Conservation (phyloP, 2,113 vertebrate species). For the Callaeas wilsoni region DNA sequence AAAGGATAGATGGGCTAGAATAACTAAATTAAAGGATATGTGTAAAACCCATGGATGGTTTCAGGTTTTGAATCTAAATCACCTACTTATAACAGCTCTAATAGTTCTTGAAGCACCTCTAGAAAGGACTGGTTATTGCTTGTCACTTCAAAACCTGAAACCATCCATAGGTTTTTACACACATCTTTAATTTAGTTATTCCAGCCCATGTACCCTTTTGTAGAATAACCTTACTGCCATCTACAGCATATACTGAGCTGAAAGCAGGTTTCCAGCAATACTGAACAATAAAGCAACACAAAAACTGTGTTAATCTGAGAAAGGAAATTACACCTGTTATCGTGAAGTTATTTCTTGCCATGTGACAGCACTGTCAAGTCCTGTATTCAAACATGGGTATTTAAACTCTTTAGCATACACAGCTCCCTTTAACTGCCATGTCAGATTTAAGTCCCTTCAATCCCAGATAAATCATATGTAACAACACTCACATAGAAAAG, state of each 20-base stretch:
- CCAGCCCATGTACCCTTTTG: neutral
- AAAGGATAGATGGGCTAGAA: neutral
- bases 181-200: neutral
- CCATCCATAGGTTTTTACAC: neutral
- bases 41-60: neutral
- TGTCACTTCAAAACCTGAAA: neutral
- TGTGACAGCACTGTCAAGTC: neutral
- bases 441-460: neutral
- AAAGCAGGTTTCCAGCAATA: neutral
- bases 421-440: neutral
- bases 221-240: constrained; percentile 31
- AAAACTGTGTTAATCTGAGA: neutral
- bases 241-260: constrained; percentile 11
- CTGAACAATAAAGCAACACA: neutral
- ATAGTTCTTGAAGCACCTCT: neutral
- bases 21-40: neutral
- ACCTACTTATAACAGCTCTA: neutral
- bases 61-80: neutral
- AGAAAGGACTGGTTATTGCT: neutral
- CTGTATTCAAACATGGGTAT: neutral
- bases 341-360: neutral
- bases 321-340: neutral
- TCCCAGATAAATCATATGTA: neutral
- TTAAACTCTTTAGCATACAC: neutral
- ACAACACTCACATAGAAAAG: neutral